These are phyloP conservation scores for Enteromius paludinosus DNA, from an alignment of 2,797 vertebrate genomes.

Conservation along the genomic window DNA sequence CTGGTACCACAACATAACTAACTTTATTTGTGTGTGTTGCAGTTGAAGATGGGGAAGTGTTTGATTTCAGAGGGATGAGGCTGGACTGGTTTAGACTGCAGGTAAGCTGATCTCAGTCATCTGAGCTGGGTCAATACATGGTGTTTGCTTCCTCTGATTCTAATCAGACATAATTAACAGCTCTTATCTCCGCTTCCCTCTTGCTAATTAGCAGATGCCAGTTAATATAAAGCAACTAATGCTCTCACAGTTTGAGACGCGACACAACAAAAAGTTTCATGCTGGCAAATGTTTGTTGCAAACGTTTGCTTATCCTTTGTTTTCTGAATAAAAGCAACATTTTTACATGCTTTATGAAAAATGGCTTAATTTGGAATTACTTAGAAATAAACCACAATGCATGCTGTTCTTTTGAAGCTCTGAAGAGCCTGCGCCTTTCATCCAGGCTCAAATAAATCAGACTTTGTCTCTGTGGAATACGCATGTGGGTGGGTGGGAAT, in stretches of 20 bases:
- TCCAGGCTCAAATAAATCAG: slow-evolving; percentile 44
- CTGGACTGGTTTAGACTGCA: slow-evolving; percentile 99
- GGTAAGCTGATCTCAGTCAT: slow-evolving; percentile 75
- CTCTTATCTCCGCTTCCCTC: slow-evolving; percentile 22
- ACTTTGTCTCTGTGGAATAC: slow-evolving; percentile 29
- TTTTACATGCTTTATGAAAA: slow-evolving; percentile 4
- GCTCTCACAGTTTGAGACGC: neutral
- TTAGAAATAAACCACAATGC: slow-evolving; percentile 48
- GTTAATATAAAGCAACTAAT: slow-evolving; percentile 10
- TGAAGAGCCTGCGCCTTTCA: slow-evolving; percentile 40
- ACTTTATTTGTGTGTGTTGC: slow-evolving; percentile 61
- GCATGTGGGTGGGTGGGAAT: neutral
- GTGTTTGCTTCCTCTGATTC: slow-evolving; percentile 33
- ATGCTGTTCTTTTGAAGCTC: slow-evolving; percentile 43
- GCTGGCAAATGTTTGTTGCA: neutral
- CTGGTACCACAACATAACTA: neutral
- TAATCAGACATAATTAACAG: slow-evolving; percentile 38
- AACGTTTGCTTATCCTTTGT: neutral
- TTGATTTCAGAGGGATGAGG: slow-evolving; percentile 98
- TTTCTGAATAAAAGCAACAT: neutral
- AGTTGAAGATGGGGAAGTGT: slow-evolving; percentile 99
- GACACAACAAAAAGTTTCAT: neutral
- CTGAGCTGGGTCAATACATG: slow-evolving; percentile 13
- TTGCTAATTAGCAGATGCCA: slow-evolving; percentile 19
- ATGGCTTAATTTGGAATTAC: slow-evolving; percentile 25